These are phyloP conservation scores for Coenonympha glycerion DNA, from an alignment of 2,888 invertebrate species.

Conservation along the genomic window DNA sequence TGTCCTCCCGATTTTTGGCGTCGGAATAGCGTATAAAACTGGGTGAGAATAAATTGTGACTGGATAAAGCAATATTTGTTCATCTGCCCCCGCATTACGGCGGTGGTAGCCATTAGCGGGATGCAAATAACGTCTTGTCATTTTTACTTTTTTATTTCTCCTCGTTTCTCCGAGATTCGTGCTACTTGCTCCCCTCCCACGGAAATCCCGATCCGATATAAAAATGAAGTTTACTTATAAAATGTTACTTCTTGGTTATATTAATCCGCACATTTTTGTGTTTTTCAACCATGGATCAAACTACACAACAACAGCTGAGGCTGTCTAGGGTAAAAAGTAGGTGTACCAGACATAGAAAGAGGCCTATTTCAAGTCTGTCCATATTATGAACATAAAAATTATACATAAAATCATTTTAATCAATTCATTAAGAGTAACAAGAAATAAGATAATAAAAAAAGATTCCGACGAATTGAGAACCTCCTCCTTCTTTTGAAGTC, in stretches of 20 bases:
- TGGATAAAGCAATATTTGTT: slow-evolving; percentile 76
- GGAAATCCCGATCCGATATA: slow-evolving; percentile 40
- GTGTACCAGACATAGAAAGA: too few relatives aligned
- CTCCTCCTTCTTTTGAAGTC: too few relatives aligned
- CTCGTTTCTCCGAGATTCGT: slow-evolving; percentile 49
- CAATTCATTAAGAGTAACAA: too few relatives aligned
- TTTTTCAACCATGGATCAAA: not conserved
- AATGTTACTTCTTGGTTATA: not conserved
- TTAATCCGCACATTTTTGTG: not conserved
- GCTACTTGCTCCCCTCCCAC: slow-evolving; percentile 49
- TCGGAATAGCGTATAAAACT: slow-evolving; percentile 66
- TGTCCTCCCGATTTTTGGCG: slow-evolving; percentile 61
- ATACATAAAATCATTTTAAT: too few relatives aligned
- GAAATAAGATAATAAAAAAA: too few relatives aligned
- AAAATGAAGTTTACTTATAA: slow-evolving; percentile 38
- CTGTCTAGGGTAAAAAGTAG: too few relatives aligned
- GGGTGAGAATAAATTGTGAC: slow-evolving; percentile 74
- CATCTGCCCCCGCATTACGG: slow-evolving; percentile 73
- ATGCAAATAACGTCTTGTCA: slow-evolving; percentile 76
- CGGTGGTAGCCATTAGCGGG: slow-evolving; percentile 69
- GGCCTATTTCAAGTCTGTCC: too few relatives aligned
- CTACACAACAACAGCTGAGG: too few relatives aligned
- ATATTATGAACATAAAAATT: too few relatives aligned
- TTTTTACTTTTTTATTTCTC: slow-evolving; percentile 74
- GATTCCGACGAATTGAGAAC: too few relatives aligned